These are phyloP conservation scores for Scarus forsteni DNA, from an alignment of 2,797 vertebrate species.

Conservation along the genomic window DNA sequence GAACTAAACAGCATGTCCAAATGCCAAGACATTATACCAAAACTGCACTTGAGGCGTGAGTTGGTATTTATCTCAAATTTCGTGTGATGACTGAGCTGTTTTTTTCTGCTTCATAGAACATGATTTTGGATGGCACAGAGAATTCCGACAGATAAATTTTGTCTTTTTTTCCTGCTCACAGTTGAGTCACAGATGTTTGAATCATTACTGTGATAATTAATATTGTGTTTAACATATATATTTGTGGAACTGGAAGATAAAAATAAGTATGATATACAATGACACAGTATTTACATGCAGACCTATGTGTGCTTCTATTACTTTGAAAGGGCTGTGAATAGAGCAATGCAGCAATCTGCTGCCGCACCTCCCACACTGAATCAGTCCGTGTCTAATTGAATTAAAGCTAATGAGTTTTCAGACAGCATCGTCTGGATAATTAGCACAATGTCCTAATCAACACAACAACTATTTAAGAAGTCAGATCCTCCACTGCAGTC, in stretches of 20 bases:
- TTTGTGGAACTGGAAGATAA: not conserved
- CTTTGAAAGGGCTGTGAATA: constrained; percentile 12
- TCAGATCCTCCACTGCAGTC: constrained; percentile 31
- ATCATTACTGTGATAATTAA: constrained; percentile 6
- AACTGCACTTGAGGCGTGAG: constrained; percentile 7
- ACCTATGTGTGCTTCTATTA: not conserved
- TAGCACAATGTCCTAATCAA: constrained; percentile 55
- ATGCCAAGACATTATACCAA: constrained; percentile 11
- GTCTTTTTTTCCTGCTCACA: constrained; percentile 11
- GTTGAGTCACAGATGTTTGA: constrained; percentile 1
- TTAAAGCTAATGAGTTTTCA: constrained; percentile 77
- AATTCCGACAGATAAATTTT: constrained; percentile 13
- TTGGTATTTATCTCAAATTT: constrained; percentile 5
- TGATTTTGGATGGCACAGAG: constrained; percentile 16
- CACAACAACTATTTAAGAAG: constrained; percentile 44
- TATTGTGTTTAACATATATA: not conserved
- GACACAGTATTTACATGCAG: not conserved
- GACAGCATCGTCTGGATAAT: constrained; percentile 58
- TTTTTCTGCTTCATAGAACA: constrained; percentile 10
- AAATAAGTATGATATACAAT: not conserved
- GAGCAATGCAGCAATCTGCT: constrained; percentile 13
- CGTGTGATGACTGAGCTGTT: not conserved
- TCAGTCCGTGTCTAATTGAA: constrained; percentile 73
- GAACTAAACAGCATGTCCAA: not conserved
- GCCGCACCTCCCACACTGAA: constrained; percentile 41